Evolutionary conservation across 2,113 vertebrate species (phyloP), one percentile per base, ranked within the genome.

Genomic region (Oreotrochilus melanogaster): DNA sequence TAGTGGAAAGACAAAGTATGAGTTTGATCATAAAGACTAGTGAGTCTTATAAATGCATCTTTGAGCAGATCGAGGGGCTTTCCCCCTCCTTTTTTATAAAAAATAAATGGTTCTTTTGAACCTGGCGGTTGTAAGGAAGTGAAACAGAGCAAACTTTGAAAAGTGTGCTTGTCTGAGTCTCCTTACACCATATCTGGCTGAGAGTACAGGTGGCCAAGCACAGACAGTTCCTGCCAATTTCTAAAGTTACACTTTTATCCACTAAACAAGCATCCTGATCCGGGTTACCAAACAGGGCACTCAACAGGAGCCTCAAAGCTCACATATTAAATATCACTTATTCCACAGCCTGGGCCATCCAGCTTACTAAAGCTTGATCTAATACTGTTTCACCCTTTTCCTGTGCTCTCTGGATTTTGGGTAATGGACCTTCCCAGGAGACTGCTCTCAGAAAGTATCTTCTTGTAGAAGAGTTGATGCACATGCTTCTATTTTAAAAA

Each of bases 171-270:
- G 95, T 96, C 95, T 96, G 93, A 96, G 97, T 81, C 81, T 91
- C 96, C 82, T 96, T 97, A 56, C 93, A 96, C 93, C 86, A 1
- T 97, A 96, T 97, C 97, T 98, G 97, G 96, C 98, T 97, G 98
- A 91, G 96, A 96, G 94, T 98, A 97, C 98, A 98, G 98, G 98
- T 97, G 98, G 98, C 95, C 98, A 92, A 91, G 97, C 95, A 96
- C 94, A 92, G 91, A 96, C 86, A 98, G 97, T 98, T 98, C 98
- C 98, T 98, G 98, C 97, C 98, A 98, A 98, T 98, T 98, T 98
- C 98, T 98, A 98, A 94, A 97, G 98, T 98, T 98, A 97, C 98
- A 97, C 97, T 98, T 98, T 98, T 98, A 98, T 98, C 97, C 97
- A 89, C 97, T 98, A 98, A 98, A 98, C 97, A 98, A 98, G 98